These are phyloP conservation scores for Tichodroma muraria DNA, from an alignment of 2,113 vertebrate species.

Conservation along the genomic window DNA sequence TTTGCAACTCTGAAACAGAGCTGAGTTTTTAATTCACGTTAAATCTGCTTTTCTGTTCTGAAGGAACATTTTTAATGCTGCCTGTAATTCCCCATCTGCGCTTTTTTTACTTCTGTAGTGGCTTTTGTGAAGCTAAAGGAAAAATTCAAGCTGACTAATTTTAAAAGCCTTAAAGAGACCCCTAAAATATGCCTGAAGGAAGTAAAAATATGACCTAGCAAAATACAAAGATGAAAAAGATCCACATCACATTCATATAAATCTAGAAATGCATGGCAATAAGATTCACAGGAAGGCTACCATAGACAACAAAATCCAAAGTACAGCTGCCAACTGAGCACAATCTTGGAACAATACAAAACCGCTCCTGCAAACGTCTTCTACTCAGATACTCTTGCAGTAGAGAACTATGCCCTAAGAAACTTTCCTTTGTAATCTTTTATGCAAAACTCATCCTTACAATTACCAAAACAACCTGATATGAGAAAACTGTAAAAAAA, in stretches of 20 bases:
- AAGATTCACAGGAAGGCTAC: neutral
- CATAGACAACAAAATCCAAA: neutral
- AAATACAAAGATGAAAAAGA: neutral
- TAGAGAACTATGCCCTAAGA: neutral
- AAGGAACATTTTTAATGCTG: slow-evolving; percentile 7
- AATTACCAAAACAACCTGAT: neutral
- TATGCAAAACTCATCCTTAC: neutral
- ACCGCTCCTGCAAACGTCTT: neutral
- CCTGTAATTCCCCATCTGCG: neutral
- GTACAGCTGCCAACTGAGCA: neutral
- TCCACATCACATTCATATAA: neutral
- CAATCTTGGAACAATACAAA: neutral
- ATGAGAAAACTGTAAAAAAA: neutral
- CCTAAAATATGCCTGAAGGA: neutral
- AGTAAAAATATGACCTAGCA: neutral
- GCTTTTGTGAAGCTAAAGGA: slow-evolving; percentile 11
- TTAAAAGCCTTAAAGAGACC: neutral
- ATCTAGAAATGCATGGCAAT: neutral
- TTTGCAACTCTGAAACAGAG: slow-evolving; percentile 52
- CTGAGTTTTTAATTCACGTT: slow-evolving; percentile 38
- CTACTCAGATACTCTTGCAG: neutral
- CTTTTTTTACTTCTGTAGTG: neutral
- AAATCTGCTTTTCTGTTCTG: slow-evolving; percentile 34
- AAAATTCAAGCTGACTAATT: neutral
- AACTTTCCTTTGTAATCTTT: neutral